These are phyloP conservation scores for Falco rusticolus DNA, from an alignment of 2,797 vertebrate species.

Conservation along the genomic window DNA sequence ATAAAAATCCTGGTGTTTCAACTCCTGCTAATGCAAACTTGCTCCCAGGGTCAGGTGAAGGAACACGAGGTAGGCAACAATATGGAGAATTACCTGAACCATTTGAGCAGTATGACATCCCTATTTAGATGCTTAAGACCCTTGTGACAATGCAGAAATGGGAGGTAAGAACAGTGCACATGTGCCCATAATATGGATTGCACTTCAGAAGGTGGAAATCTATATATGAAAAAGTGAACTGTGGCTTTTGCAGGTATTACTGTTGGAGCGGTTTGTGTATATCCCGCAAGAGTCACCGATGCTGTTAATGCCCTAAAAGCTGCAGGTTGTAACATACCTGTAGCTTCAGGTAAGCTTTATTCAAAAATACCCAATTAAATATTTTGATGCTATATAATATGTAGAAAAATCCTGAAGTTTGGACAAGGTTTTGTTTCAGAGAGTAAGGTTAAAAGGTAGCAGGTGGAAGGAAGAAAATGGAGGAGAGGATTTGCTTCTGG, in stretches of 20 bases:
- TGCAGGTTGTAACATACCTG: conserved; percentile 85
- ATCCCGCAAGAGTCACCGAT: conserved; percentile 88
- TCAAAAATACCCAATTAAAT: background rate
- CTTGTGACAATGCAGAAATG: background rate
- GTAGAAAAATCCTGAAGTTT: background rate
- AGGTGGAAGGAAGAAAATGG: background rate
- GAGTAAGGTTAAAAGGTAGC: background rate
- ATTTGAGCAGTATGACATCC: background rate
- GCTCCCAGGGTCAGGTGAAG: background rate
- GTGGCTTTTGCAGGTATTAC: conserved; percentile 82
- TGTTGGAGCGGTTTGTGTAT: conserved; percentile 91
- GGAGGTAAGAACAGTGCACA: background rate
- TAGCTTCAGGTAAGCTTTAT: conserved; percentile 87
- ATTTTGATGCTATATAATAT: background rate
- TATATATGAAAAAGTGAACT: background rate
- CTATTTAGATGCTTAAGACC: background rate
- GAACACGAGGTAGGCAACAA: background rate
- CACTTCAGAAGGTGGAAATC: background rate
- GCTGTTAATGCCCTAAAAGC: conserved; percentile 85
- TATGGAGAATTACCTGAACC: background rate
- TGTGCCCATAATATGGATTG: rapidly evolving
- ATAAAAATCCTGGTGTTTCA: background rate
- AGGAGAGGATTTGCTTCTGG: background rate
- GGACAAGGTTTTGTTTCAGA: background rate
- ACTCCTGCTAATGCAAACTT: background rate